Evolutionary conservation across 1,140 invertebrate species (phyloP), one percentile per base, ranked within the genome.

Genomic region (Mamestra configurata): DNA sequence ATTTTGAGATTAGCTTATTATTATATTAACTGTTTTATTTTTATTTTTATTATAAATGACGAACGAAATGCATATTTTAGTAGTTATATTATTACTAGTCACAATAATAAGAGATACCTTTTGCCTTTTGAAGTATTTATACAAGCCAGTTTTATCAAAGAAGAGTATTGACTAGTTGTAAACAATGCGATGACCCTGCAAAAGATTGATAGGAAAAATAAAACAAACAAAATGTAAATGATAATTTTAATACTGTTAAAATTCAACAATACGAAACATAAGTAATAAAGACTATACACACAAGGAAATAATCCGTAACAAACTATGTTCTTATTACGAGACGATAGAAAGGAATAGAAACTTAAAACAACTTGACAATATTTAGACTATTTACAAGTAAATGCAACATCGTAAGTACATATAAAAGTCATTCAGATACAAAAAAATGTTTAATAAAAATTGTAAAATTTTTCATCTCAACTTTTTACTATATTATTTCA

Each of bases 191-290:
- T 11, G n/a, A 66, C 27, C 24, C 15, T n/a, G 6, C 27, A n/a
- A 27, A 2, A 64, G 22, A 27, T 11, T 43, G 18, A 59, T 59
- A 55, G 37, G 76, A 61, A 35, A 80, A 86, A 83, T 79, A 76
- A 79, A 61, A 64, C 13, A 77, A 27, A 7, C 1, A 31, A 79
- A 49, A 43, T 66, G 61, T 64, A 73, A 86, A 86, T 88, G 85
- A 84, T 81, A 83, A 86, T 87, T 92, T 91, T 92, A 94, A 93
- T 94, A 92, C 90, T 92, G 91, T 92, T 93, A 94, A 93, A 91
- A 90, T 92, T 93, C 92, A 94, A 93, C 91, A 94, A 92, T 90
- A 91, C 84, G 90, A 90, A 92, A 94, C 88, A 84, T 87, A 92
- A 87, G 83, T 83, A 86, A 89, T 88, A 87, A 77, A 90, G 73